Percentiles rank a stretch among this genome's conserved stretches.
These are phyloP conservation scores for Empis stercorea DNA, from an alignment of 2,888 invertebrate genomes.

Conservation along the genomic window DNA sequence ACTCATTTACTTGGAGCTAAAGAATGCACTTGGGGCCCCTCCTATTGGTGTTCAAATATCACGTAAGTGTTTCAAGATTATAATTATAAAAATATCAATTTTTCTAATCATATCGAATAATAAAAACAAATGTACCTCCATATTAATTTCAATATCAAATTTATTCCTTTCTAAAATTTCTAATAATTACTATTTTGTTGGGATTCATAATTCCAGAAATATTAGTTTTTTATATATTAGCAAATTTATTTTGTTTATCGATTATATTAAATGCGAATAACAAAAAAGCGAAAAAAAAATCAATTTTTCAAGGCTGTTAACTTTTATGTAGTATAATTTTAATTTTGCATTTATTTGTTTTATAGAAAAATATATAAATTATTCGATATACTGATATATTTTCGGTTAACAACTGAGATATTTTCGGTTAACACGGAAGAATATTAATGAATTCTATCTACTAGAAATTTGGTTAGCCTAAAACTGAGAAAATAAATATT, in stretches of 20 bases:
- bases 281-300: not conserved
- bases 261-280: not conserved
- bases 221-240: not conserved
- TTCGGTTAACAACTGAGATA: constrained; percentile 1
- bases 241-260: not conserved
- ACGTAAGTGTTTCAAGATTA: constrained; percentile 30
- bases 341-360: not conserved
- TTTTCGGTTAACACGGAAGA: constrained; percentile 19
- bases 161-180: too few species aligned
- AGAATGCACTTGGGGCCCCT: constrained; percentile 66
- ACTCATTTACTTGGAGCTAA: constrained; percentile 40
- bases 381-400: too few species aligned
- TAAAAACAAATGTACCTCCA: too few species aligned
- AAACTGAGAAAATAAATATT: too few species aligned
- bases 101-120: too few species aligned
- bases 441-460: constrained; percentile 14
- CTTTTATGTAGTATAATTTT: not conserved
- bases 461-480: too few species aligned
- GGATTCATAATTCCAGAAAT: too few species aligned
- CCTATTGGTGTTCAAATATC: constrained; percentile 56
- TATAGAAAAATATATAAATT: too few species aligned
- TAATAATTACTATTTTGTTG: too few species aligned
- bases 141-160: too few species aligned
- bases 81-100: too few species aligned
- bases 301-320: not conserved